Conservation (phyloP, 2,113 vertebrate genomes). For the Hymenochirus boettgeri region DNA sequence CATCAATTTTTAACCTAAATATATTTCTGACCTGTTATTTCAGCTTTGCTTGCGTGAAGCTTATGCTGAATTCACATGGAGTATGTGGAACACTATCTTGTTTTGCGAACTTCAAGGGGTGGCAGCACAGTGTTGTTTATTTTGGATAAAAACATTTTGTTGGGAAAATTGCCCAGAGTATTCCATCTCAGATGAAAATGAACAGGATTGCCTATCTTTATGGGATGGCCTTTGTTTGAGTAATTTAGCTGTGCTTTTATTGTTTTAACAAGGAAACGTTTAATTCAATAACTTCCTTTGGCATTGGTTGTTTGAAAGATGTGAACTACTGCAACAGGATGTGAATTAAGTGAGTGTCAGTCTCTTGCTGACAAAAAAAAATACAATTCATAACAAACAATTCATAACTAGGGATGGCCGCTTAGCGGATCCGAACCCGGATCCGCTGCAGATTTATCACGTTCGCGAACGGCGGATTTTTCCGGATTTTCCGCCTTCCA, state of each 20-base stretch:
- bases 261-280: constrained; percentile 63
- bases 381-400: too few species aligned
- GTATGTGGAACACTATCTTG: too few species aligned
- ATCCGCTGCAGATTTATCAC: too few species aligned
- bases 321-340: constrained; percentile 37
- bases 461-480: too few species aligned
- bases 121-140: constrained; percentile 23
- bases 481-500: too few species aligned
- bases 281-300: constrained; percentile 55
- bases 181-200: constrained; percentile 30
- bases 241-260: constrained; percentile 42
- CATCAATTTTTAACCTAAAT: too few species aligned
- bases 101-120: not conserved
- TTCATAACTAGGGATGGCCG: too few species aligned
- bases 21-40: too few species aligned
- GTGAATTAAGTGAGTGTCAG: constrained; percentile 6
- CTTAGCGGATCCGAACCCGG: too few species aligned
- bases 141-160: constrained; percentile 19
- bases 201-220: constrained; percentile 25
- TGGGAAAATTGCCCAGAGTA: constrained; percentile 21
- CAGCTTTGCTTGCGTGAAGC: too few species aligned
- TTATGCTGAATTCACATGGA: too few species aligned
- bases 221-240: constrained; percentile 17
- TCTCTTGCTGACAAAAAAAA: too few species aligned
- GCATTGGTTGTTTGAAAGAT: constrained; percentile 5